These are phyloP conservation scores for Ficedula albicollis DNA, from an alignment of 2,797 vertebrate genomes.

Conservation along the genomic window DNA sequence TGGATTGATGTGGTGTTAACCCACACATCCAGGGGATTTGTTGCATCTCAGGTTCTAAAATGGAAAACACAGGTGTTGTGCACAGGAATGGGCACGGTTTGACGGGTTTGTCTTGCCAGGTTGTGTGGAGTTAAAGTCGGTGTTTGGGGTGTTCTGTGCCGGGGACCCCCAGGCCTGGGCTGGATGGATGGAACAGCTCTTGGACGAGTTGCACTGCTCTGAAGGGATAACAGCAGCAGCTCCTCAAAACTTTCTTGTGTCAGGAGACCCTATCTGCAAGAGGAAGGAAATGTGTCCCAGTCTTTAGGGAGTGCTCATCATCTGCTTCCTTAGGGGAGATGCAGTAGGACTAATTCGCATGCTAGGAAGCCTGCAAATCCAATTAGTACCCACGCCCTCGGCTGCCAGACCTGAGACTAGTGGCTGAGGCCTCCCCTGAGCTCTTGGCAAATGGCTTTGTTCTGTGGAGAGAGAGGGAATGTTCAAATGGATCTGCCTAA, in stretches of 20 bases:
- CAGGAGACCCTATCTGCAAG: accelerated
- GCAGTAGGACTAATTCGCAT: accelerated
- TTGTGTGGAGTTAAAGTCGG: accelerated
- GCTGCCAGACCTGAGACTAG: background rate
- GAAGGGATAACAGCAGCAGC: accelerated
- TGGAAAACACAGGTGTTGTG: accelerated
- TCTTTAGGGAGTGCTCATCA: accelerated
- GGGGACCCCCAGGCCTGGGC: background rate
- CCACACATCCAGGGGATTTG: accelerated
- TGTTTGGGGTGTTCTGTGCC: accelerated
- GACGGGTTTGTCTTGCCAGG: accelerated
- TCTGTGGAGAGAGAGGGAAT: background rate
- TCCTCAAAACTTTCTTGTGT: accelerated
- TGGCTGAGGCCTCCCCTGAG: background rate
- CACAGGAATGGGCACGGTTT: accelerated
- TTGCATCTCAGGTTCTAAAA: accelerated
- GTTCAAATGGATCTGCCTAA: background rate
- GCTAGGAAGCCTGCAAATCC: background rate
- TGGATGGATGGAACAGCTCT: background rate
- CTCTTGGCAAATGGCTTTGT: background rate
- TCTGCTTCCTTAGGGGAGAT: background rate
- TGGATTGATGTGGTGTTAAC: accelerated
- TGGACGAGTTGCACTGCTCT: no score
- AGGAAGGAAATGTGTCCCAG: background rate
- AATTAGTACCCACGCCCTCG: accelerated